Evolutionary conservation across 2,113 vertebrate genomes (phyloP).

Genomic region (Silurus meridionalis): DNA sequence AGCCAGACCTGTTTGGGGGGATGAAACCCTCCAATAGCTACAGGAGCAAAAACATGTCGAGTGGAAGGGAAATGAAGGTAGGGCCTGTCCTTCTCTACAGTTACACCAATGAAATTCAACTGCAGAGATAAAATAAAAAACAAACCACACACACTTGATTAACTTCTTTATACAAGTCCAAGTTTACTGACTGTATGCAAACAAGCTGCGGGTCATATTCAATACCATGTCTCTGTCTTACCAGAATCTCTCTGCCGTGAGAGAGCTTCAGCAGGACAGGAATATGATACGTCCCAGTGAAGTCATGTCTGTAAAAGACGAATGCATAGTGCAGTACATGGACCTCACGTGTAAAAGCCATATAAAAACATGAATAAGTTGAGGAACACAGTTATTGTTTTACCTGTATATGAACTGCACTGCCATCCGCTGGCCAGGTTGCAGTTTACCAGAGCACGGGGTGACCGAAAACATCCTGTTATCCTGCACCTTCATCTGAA

Average conservation of each 20-base stretch:
- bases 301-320: conserved; percentile 77
- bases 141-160: neutral
- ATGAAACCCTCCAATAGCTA: conserved; percentile 71
- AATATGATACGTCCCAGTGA: conserved; percentile 76
- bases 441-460: conserved; percentile 80
- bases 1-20: conserved; percentile 84
- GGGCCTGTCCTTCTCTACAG: conserved; percentile 68
- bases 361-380: neutral
- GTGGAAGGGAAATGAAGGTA: conserved; percentile 80
- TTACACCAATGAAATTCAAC: conserved; percentile 85
- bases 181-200: neutral
- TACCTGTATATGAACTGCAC: conserved; percentile 87
- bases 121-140: conserved; percentile 53
- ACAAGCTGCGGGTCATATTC: neutral
- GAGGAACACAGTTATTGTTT: neutral
- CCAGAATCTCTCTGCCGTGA: conserved; percentile 88
- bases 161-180: neutral
- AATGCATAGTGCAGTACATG: neutral
- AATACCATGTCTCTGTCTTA: conserved; percentile 64
- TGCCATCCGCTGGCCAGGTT: conserved; percentile 77
- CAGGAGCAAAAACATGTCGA: conserved; percentile 78
- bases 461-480: conserved; percentile 79
- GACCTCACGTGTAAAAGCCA: neutral
- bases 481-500: conserved; percentile 83
- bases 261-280: conserved; percentile 88